These are phyloP conservation scores for Zapus hudsonius DNA, from an alignment of 2,113 vertebrate species.

Conservation along the genomic window DNA sequence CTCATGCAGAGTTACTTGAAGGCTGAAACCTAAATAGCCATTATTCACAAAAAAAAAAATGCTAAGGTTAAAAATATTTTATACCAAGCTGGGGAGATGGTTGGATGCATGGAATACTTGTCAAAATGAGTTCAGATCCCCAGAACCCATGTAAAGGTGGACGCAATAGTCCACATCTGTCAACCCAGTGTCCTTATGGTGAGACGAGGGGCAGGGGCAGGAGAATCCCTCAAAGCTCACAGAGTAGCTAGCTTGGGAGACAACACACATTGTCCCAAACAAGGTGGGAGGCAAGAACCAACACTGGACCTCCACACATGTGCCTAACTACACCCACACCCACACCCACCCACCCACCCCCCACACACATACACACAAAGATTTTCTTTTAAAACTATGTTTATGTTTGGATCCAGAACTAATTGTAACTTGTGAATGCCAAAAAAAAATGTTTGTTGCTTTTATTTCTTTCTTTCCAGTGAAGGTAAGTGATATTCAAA, in stretches of 20 bases:
- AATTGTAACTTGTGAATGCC: background rate
- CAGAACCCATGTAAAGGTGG: no score
- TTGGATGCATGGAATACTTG: no score
- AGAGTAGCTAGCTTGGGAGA: background rate
- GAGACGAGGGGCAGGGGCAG: background rate
- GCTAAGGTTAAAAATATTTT: background rate
- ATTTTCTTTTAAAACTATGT: background rate
- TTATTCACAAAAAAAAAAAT: background rate
- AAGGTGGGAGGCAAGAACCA: no score
- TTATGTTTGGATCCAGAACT: background rate
- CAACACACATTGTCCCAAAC: background rate
- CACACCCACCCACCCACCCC: background rate
- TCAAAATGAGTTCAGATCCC: background rate
- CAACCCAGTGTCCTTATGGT: background rate
- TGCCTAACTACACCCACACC: background rate
- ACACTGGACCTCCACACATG: background rate
- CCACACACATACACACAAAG: background rate
- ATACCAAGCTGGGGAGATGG: background rate
- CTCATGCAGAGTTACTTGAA: no score
- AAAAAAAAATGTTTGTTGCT: background rate
- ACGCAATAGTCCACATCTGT: background rate
- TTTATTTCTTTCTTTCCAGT: constrained; percentile 34
- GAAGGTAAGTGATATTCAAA: background rate
- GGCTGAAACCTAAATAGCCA: background rate
- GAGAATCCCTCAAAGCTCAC: background rate